phyloP scores from a whole-genome alignment of 2,113 vertebrate genomes.

The Sinocyclocheilus anophthalmus region DNA sequence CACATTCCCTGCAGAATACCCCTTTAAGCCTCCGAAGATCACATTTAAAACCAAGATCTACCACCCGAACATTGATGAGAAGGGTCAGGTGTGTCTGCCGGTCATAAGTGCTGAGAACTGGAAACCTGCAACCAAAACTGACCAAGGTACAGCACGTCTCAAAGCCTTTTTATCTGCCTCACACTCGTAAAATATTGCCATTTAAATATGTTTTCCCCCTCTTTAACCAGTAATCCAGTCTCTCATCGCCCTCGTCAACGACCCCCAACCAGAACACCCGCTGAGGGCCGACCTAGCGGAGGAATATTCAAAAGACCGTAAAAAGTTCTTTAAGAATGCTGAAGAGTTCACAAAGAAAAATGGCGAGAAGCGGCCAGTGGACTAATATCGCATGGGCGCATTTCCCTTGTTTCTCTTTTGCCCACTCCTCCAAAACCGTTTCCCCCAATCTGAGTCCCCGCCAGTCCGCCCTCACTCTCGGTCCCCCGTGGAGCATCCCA shows the following conservation, averaged over 20 bases:
- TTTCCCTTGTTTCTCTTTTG: slow-evolving; percentile 41
- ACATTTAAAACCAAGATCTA: no score
- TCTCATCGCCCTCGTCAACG: slow-evolving; percentile 92
- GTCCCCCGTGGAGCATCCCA: slow-evolving; percentile 63
- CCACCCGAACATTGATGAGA: no score
- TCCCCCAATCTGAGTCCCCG: slow-evolving; percentile 40
- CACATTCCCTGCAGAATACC: slow-evolving; percentile 95
- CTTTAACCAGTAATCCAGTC: slow-evolving; percentile 86
- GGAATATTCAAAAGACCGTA: slow-evolving; percentile 97
- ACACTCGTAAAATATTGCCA: neutral
- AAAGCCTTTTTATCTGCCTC: neutral
- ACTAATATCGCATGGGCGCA: slow-evolving; percentile 80
- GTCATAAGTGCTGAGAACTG: slow-evolving; percentile 98
- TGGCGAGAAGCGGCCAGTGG: slow-evolving; percentile 93
- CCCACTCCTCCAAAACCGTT: slow-evolving; percentile 47
- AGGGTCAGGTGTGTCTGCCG: slow-evolving; percentile 46
- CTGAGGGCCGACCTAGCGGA: slow-evolving; percentile 96
- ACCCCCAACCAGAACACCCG: slow-evolving; percentile 93
- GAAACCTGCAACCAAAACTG: slow-evolving; percentile 96
- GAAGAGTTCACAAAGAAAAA: slow-evolving; percentile 99
- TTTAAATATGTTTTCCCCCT: slow-evolving; percentile 52
- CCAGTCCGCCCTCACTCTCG: slow-evolving; percentile 34
- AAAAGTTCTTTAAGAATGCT: slow-evolving; percentile 98
- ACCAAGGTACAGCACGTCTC: slow-evolving; percentile 81
- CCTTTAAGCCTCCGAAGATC: slow-evolving; percentile 89